Evolutionary conservation across 2,113 vertebrate species (phyloP).

Genomic region (Mustelus asterias): DNA sequence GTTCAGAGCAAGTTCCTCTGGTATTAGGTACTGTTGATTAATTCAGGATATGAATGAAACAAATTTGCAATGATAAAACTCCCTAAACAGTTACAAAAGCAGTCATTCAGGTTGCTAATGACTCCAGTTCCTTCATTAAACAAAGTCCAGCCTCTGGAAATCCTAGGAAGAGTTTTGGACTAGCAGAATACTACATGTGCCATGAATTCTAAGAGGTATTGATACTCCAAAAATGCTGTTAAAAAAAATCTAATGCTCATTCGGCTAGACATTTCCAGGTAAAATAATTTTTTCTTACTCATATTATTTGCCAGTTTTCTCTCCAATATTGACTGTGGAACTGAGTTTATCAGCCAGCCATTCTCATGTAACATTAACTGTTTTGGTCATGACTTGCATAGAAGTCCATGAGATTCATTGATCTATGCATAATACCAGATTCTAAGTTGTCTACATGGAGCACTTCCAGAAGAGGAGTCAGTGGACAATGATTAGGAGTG

Average conservation of each 20-base stretch:
- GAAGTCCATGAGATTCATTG: not conserved
- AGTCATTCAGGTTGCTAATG: not conserved
- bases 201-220: not conserved
- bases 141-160: not conserved
- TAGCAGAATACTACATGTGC: not conserved
- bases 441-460: not conserved
- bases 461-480: not conserved
- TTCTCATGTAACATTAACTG: not conserved
- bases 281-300: not conserved
- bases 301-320: not conserved
- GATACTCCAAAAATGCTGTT: not conserved
- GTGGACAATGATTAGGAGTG: not conserved
- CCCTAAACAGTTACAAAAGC: not conserved
- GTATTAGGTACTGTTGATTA: not conserved
- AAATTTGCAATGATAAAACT: not conserved
- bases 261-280: not conserved
- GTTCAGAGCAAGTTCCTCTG: not conserved
- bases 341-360: not conserved
- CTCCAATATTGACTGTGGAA: not conserved
- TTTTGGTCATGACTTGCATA: not conserved
- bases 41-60: not conserved
- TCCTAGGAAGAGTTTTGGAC: not conserved
- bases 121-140: not conserved
- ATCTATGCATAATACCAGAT: too few relatives aligned
- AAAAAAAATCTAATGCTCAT: not conserved